Base-by-base conservation (phyloP, 2,888 invertebrate species). In the Agonopterix alstromeriana region DNA sequence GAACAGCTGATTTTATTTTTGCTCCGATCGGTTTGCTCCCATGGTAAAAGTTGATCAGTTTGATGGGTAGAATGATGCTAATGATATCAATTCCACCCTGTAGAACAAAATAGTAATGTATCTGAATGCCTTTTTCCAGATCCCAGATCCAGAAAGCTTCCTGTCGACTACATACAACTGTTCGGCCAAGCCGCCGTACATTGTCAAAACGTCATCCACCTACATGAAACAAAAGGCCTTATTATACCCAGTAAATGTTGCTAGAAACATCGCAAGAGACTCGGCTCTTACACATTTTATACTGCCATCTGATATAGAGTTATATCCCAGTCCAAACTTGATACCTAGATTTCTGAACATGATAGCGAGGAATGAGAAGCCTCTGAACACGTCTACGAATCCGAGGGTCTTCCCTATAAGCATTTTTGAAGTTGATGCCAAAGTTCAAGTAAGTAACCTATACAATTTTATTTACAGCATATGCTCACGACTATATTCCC, bases 161-260 rank as follows among this genome's bases (percentile, higher is more conserved):
- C 79, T 93, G 41, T 77, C 84, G 10, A 90, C 91, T 42, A 87
- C 91, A 17, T 94, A 91, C 79, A 95, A 95, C 75, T 96, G 96
- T 72, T 90, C 92, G n/a, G 66, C 86, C 45, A 82, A 90, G 8
- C 90, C 95, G 4, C 95, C 96, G 0, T 96, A 92, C 84, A 75
- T 87, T 63, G 89, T 92, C 40, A 91, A 91, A 54, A 79, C 90
- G 1, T 90, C 92, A 0, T 90, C 91, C 52, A 92, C 95, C 65
- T 96, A 95, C 79, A 96, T 94, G 84, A 91, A 92, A 46, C 92
- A 93, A 64, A 95, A 95, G 74, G 94, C 93, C 65, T 89, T 97
- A 8, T 81, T 96, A 14, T 97, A 97, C 74, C 97, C 97, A 2
- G 95, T 97, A 49, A 97, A 97, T 77, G 95, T 97, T 8, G 97